A percentile compares a stretch with the other conserved stretches of the same genome.
phyloP scores from a whole-genome alignment of 1,140 invertebrate genomes.

The Drosophila mauritiana region DNA sequence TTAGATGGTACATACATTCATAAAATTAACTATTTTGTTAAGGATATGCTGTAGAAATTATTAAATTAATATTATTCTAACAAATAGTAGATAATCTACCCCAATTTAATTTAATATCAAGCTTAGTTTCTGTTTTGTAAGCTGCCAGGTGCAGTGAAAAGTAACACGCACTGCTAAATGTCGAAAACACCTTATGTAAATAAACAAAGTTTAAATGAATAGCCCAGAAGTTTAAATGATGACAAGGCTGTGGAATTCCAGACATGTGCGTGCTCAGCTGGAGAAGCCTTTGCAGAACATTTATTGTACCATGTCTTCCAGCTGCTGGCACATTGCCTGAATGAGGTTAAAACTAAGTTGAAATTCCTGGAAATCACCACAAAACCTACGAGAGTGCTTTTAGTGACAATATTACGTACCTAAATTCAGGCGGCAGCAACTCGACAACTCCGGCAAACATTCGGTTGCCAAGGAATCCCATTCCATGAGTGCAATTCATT shows the following conservation, averaged over 20 bases:
- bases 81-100: too few relatives aligned
- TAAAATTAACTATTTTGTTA: too few relatives aligned
- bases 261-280: neutral
- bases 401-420: conserved; percentile 12
- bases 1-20: too few relatives aligned
- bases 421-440: neutral
- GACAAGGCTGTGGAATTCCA: neutral
- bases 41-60: too few relatives aligned
- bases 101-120: too few relatives aligned
- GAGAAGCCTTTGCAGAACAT: neutral
- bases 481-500: conserved; percentile 28
- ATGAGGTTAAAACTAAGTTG: conserved; percentile 13
- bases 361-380: conserved; percentile 20
- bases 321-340: neutral
- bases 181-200: too few relatives aligned
- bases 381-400: conserved; percentile 11
- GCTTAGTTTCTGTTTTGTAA: too few relatives aligned
- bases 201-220: neutral
- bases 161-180: neutral
- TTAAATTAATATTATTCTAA: too few relatives aligned
- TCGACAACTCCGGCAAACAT: conserved; percentile 14
- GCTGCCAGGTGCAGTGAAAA: neutral
- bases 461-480: conserved; percentile 4
- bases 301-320: conserved; percentile 2
- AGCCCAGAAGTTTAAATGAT: neutral